Percentiles rank a stretch among this genome's conserved stretches.
These are phyloP conservation scores for Papilio polyxenes DNA, from an alignment of 1,140 invertebrate genomes.

Conservation along the genomic window DNA sequence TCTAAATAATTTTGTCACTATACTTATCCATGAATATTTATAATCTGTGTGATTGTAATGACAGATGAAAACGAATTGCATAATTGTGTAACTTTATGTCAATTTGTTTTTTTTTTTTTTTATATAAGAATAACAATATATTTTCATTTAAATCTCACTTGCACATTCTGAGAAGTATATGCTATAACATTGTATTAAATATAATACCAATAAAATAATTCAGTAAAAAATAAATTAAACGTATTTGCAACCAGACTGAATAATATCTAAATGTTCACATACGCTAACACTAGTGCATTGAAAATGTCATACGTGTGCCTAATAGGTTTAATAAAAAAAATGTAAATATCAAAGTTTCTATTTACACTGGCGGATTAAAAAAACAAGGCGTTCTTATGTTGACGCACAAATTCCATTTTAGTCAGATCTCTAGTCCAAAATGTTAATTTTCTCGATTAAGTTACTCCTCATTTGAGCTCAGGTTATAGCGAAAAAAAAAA, in stretches of 20 bases:
- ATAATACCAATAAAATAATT: neutral
- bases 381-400: conserved; percentile 41
- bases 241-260: neutral
- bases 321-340: conserved; percentile 15
- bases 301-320: conserved; percentile 25
- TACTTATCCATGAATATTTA: neutral
- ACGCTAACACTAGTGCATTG: conserved; percentile 32
- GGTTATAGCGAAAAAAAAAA: conserved; percentile 56
- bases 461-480: conserved; percentile 59
- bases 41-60: conserved; percentile 8
- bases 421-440: conserved; percentile 78
- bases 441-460: conserved; percentile 63
- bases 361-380: conserved; percentile 36
- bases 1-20: neutral
- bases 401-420: conserved; percentile 66
- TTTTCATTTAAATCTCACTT: neutral
- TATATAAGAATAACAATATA: neutral
- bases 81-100: neutral
- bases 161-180: neutral
- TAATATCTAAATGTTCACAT: conserved; percentile 35
- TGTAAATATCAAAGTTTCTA: conserved; percentile 49
- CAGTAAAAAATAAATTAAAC: neutral
- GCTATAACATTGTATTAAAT: neutral
- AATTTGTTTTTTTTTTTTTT: neutral
- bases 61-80: neutral